These are phyloP conservation scores for Fukomys damarensis DNA, from an alignment of 2,113 vertebrate genomes.

Conservation along the genomic window DNA sequence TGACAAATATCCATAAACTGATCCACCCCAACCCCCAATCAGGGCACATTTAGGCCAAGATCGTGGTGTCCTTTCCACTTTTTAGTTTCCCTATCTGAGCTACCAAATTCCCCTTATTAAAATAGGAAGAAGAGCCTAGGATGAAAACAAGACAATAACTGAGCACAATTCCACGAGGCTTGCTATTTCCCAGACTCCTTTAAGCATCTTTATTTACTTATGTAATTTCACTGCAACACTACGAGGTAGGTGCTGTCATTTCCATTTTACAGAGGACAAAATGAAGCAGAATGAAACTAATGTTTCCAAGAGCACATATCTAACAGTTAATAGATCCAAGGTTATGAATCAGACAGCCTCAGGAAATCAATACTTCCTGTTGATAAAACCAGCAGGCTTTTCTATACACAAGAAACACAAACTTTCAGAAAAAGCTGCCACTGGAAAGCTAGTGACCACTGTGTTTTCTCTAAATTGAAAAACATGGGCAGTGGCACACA, in stretches of 20 bases:
- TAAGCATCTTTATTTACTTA: background rate
- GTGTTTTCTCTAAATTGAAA: background rate
- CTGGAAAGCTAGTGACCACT: background rate
- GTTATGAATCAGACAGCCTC: background rate
- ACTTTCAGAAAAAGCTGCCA: background rate
- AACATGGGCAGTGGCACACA: background rate
- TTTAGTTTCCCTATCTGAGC: background rate
- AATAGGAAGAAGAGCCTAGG: background rate
- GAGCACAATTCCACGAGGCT: background rate
- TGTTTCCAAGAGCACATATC: background rate
- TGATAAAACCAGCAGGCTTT: background rate
- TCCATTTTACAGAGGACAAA: background rate
- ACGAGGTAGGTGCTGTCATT: background rate
- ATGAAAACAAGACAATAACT: background rate
- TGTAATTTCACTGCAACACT: background rate
- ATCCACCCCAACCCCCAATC: background rate
- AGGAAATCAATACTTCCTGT: background rate
- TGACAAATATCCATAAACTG: background rate
- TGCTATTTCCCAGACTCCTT: background rate
- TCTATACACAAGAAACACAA: background rate
- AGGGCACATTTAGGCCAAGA: background rate
- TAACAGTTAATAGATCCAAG: background rate
- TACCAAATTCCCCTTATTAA: background rate
- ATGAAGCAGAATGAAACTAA: background rate
- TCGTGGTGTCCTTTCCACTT: background rate